Evolutionary conservation across 2,888 invertebrate genomes (phyloP).

Genomic region (Dendrolimus houi): DNA sequence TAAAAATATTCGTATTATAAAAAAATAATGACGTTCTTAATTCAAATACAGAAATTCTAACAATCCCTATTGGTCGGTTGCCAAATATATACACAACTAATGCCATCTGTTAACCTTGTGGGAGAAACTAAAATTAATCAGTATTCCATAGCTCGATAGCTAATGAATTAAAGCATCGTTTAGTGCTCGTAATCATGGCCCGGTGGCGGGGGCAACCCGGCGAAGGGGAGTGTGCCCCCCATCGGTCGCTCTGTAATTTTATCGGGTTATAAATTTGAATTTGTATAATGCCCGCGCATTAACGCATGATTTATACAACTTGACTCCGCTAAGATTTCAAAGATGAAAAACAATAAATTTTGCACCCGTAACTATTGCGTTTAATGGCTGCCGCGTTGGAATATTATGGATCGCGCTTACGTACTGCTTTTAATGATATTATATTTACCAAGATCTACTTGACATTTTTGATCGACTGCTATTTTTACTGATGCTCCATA

Average conservation of each 20-base stretch:
- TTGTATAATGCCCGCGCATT: constrained; percentile 73
- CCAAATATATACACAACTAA: not conserved
- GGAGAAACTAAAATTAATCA: constrained; percentile 12
- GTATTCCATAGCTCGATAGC: constrained; percentile 24
- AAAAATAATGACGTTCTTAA: too few relatives aligned
- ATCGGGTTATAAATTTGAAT: constrained; percentile 78
- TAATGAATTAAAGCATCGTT: constrained; percentile 68
- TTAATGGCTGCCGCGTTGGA: constrained; percentile 41
- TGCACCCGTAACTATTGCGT: constrained; percentile 70
- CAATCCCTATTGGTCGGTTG: too few relatives aligned
- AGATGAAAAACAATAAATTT: constrained; percentile 77
- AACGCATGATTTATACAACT: constrained; percentile 75
- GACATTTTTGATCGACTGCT: too few relatives aligned
- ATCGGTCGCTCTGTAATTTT: constrained; percentile 71
- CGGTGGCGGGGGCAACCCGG: constrained; percentile 18
- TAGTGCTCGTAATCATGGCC: constrained; percentile 44
- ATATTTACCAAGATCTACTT: too few relatives aligned
- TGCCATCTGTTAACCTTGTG: constrained; percentile 4
- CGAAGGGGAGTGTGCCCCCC: constrained; percentile 36
- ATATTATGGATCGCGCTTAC: constrained; percentile 29
- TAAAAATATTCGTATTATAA: too few relatives aligned
- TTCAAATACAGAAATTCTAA: too few relatives aligned
- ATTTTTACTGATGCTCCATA: too few relatives aligned
- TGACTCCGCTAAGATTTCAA: constrained; percentile 76
- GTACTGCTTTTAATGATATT: too few relatives aligned